Base-by-base conservation (phyloP, 2,888 invertebrate genomes). In the Diarsia mendica region DNA sequence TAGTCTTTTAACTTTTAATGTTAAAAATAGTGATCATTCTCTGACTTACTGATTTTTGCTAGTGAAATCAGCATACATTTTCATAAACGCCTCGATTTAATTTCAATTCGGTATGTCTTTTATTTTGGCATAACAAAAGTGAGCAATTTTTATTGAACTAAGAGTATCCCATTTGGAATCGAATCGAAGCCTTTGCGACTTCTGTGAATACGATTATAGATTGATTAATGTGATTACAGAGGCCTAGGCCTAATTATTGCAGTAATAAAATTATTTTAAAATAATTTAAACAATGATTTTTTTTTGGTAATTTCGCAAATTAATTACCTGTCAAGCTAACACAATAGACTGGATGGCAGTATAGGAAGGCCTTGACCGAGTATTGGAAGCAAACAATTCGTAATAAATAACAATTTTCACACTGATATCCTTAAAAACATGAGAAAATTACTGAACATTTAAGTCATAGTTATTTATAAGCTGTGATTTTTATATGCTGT, bases 341-440 rank as follows among this genome's bases (percentile, higher is more conserved):
- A 67, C 53, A 78, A 79, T 65, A 13, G 18, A 48, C 15, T n/a
- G 44, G 51, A 55, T 15, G 75, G 49, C 69, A 60, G 13, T 13
- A 39, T 15, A 60, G 0, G 1, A 8, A 69, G 55, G 20, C 83
- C 83, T 83, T 66, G n/a, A 72, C 79, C 65, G 72, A 68, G 60
- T 71, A 20, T 63, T 33, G 23, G 10, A 23, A 20, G 49, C 28
- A 58, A 80, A 80, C 66, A 72, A 72, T 68, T 61, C 23, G 11
- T 69, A 51, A 46, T 61, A 39, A 33, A 33, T 28, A 39, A n/a
- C 18, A 46, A 61, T 72, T 67, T 60, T 68, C 68, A 65, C 67
- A 72, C 15, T 11, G 4, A 13, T 23, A 23, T 72, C 65, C 39
- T n/a, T n/a, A 33, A 58, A 76, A 55, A 28, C 10, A 58, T 48